A percentile compares a stretch with the other conserved stretches of the same genome.
phyloP scores from a whole-genome alignment of 2,113 vertebrate genomes.

The Ifrita kowaldi region DNA sequence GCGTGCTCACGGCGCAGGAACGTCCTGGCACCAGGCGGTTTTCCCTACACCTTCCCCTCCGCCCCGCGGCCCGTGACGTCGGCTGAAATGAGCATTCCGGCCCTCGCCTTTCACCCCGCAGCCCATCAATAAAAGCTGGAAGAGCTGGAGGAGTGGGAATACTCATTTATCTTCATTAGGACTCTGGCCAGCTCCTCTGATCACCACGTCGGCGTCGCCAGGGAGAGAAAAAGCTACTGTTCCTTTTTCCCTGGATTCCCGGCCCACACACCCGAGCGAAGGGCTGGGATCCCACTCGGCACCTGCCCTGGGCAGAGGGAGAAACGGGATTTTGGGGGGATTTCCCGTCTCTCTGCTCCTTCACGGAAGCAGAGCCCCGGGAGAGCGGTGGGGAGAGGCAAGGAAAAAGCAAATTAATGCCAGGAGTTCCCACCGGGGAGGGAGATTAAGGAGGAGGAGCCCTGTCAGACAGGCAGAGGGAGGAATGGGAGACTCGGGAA shows the following conservation, averaged over 20 bases:
- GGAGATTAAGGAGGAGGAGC: neutral
- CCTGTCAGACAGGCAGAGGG: neutral
- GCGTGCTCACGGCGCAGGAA: neutral
- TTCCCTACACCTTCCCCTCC: constrained; percentile 57
- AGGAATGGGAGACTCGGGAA: neutral
- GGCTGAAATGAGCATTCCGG: constrained; percentile 64
- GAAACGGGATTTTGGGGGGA: neutral
- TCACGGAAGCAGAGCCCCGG: neutral
- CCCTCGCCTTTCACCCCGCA: constrained; percentile 67
- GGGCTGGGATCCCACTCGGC: neutral
- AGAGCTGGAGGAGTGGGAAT: constrained; percentile 29
- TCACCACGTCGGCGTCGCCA: constrained; percentile 21
- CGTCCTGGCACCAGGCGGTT: constrained; percentile 28
- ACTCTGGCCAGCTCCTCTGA: constrained; percentile 65
- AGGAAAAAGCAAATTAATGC: neutral
- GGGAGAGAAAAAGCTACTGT: constrained; percentile 51
- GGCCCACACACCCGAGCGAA: neutral
- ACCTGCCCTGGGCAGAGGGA: neutral
- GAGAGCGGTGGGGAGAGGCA: neutral
- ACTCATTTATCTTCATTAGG: constrained; percentile 75
- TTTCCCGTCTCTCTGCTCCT: neutral
- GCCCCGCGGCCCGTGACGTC: constrained; percentile 9
- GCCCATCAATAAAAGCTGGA: constrained; percentile 72
- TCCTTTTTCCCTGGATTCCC: neutral
- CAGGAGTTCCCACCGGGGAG: neutral